These are phyloP conservation scores for Orgyia antiqua DNA, from an alignment of 2,888 invertebrate genomes.

Conservation along the genomic window DNA sequence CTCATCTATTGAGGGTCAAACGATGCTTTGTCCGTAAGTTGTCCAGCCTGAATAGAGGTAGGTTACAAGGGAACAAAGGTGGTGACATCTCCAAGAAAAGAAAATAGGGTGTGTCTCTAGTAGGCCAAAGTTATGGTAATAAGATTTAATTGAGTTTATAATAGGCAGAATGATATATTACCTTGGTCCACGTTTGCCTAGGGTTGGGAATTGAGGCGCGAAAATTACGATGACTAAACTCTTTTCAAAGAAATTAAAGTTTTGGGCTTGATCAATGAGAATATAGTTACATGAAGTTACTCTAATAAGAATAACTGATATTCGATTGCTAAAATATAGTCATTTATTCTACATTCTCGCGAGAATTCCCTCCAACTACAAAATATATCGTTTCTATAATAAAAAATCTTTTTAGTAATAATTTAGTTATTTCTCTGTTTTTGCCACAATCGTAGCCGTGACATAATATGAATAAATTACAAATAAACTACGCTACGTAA, in stretches of 20 bases:
- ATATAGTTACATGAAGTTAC: conserved; percentile 3
- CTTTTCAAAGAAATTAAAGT: conserved; percentile 3
- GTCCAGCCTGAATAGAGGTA: conserved; percentile 61
- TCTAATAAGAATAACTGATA: no score
- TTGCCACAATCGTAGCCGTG: no score
- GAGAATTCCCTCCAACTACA: no score
- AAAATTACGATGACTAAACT: conserved; percentile 60
- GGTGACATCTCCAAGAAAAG: conserved; percentile 65
- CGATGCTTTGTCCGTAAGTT: conserved; percentile 68
- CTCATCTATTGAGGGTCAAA: conserved; percentile 71
- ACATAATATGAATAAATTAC: no score
- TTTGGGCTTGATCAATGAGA: not conserved
- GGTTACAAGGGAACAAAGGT: conserved; percentile 71
- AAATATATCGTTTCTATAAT: no score
- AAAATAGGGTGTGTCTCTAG: conserved; percentile 49
- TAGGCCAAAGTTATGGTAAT: conserved; percentile 66
- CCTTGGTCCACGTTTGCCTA: conserved; percentile 24
- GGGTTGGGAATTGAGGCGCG: conserved; percentile 46
- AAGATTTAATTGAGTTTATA: conserved; percentile 78
- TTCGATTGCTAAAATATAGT: no score
- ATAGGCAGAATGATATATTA: conserved; percentile 66
- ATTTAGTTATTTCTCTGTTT: no score
- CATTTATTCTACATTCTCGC: no score
- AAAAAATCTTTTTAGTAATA: no score
- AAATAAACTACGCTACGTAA: no score